Conservation (phyloP, 2,888 invertebrate genomes). For the Nephrocerus scutellatus region DNA sequence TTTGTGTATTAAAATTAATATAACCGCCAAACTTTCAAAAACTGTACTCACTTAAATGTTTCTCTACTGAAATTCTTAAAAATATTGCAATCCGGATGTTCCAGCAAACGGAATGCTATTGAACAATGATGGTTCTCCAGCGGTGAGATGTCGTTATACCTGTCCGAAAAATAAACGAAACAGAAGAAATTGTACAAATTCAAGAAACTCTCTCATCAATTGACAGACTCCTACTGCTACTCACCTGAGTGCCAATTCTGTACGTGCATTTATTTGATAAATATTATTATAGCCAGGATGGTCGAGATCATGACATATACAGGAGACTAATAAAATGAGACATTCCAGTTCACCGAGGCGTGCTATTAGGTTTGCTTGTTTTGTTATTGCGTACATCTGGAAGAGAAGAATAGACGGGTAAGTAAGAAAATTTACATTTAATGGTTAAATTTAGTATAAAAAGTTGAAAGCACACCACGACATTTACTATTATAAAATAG, state of each 20-base stretch:
- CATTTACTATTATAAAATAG: too few relatives aligned
- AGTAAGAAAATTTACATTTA: not conserved
- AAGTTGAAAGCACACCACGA: too few relatives aligned
- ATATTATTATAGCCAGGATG: slow-evolving; percentile 74
- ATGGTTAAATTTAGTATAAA: not conserved
- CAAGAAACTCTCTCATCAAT: not conserved
- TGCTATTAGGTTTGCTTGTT: slow-evolving; percentile 62
- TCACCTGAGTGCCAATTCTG: slow-evolving; percentile 67
- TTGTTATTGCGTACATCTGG: slow-evolving; percentile 75
- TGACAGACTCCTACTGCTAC: slow-evolving; percentile 7
- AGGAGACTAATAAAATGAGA: slow-evolving; percentile 67
- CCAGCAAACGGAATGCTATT: slow-evolving; percentile 72
- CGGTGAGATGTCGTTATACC: slow-evolving; percentile 78
- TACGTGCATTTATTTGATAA: slow-evolving; percentile 75
- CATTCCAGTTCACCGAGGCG: slow-evolving; percentile 69
- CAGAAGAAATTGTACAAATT: slow-evolving; percentile 4
- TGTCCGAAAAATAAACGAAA: slow-evolving; percentile 20
- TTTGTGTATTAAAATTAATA: too few relatives aligned
- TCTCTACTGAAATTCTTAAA: slow-evolving; percentile 60
- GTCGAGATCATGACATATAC: slow-evolving; percentile 74
- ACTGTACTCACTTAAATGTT: slow-evolving; percentile 51
- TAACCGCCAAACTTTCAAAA: not conserved
- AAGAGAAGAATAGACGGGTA: slow-evolving; percentile 17
- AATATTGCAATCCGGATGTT: slow-evolving; percentile 73
- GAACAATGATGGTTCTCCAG: slow-evolving; percentile 82